These are phyloP conservation scores for Chiridota heheva DNA, from an alignment of 35 echinoderm and acorn worm genomes.

Conservation along the genomic window DNA sequence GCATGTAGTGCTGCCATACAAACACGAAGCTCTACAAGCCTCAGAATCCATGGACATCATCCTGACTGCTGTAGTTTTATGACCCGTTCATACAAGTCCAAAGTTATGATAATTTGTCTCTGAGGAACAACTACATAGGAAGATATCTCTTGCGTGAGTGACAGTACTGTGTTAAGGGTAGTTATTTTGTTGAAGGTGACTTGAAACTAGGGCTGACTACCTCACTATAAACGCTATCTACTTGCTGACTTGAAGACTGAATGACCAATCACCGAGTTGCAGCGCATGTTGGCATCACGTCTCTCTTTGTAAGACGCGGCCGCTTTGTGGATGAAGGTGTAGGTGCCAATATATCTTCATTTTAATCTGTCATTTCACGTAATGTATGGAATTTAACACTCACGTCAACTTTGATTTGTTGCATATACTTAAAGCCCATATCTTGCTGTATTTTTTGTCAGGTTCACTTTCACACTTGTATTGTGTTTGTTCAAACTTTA, in stretches of 20 bases:
- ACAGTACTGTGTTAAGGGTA: slow-evolving; percentile 2
- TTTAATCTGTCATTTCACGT: background rate
- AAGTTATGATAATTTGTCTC: slow-evolving; percentile 7
- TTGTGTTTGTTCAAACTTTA: slow-evolving; percentile 24
- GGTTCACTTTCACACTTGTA: slow-evolving; percentile 11
- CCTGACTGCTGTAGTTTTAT: slow-evolving; percentile 19
- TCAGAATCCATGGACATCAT: slow-evolving; percentile 31
- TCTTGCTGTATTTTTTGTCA: slow-evolving; percentile 13
- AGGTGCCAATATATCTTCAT: slow-evolving; percentile 21
- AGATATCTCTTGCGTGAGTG: slow-evolving; percentile 34
- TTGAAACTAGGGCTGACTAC: slow-evolving; percentile 11
- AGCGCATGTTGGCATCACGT: slow-evolving; percentile 34
- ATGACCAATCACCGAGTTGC: slow-evolving; percentile 31
- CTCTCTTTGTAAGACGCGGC: background rate
- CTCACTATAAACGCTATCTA: background rate
- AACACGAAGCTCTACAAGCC: slow-evolving; percentile 24
- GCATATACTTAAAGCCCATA: slow-evolving; percentile 33
- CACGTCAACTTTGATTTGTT: slow-evolving; percentile 1
- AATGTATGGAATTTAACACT: background rate
- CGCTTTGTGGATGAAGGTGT: too few species aligned
- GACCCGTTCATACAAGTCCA: slow-evolving; percentile 34
- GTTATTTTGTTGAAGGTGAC: slow-evolving; percentile 11
- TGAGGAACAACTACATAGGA: slow-evolving; percentile 4
- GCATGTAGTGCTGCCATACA: slow-evolving; percentile 31
- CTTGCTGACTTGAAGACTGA: slow-evolving; percentile 11